Conservation (phyloP, 2,113 vertebrate genomes). For the Chroicocephalus ridibundus region DNA sequence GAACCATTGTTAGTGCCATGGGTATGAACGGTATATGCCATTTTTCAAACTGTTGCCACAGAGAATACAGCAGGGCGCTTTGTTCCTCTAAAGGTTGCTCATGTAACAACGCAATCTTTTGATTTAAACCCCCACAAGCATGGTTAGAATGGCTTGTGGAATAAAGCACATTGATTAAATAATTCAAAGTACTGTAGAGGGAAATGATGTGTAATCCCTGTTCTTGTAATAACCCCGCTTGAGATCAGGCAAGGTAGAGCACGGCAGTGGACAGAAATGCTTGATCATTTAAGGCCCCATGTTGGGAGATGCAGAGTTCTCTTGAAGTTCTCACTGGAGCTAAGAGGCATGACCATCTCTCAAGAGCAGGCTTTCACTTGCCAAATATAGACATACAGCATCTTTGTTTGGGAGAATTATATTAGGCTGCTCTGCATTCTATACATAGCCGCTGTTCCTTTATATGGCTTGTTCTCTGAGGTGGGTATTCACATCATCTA, state of each 20-base stretch:
- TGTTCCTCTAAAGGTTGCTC: conserved; percentile 5
- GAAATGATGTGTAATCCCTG: conserved; percentile 16
- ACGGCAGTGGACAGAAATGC: background rate
- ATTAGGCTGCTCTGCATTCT: background rate
- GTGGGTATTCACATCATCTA: background rate
- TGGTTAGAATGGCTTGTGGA: background rate
- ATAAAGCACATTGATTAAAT: conserved; percentile 27
- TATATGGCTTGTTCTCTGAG: background rate
- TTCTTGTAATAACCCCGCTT: background rate
- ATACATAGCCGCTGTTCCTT: background rate
- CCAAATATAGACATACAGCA: background rate
- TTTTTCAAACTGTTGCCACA: conserved; percentile 15
- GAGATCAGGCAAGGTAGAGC: background rate
- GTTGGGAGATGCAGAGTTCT: background rate
- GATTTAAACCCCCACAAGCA: conserved; percentile 14
- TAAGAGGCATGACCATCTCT: background rate
- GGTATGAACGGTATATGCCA: background rate
- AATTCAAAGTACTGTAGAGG: background rate
- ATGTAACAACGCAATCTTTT: background rate
- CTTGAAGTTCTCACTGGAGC: background rate
- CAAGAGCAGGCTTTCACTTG: background rate
- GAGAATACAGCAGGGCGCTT: background rate
- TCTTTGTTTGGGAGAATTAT: conserved; percentile 11
- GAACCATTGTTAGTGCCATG: conserved; percentile 8
- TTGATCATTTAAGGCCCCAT: background rate